Base-by-base conservation (phyloP, 2,888 invertebrate species). In the Muscina levida region DNA sequence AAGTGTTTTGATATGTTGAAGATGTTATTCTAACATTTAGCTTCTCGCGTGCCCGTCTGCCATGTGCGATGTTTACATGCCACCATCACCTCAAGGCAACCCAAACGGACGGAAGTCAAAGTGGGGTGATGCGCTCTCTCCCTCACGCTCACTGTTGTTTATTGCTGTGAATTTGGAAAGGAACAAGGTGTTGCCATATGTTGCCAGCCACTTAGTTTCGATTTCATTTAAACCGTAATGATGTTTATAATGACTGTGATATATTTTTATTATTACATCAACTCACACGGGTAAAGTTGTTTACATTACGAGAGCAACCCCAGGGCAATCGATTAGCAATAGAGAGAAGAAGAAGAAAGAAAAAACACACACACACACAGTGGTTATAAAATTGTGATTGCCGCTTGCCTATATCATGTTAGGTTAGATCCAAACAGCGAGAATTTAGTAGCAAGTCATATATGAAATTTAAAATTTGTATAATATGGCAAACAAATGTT, bases 201-300 rank as follows among this genome's bases (percentile, higher is more conserved):
- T 77, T 83, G 39, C 82, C 78, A 77, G 53, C 39, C 66, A 65
- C 39, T 56, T 77, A 73, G 81, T 76, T 82, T 68, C 62, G 59
- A 72, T 80, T 80, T 71, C 31, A 46, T 65, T 72, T 73, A 11
- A 13, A 37, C 42, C 68, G 13, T 81, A 81, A 81, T 77, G 74
- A 81, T 81, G 74, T 77, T 81, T 75, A 75, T 81, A 77, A 81
- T 81, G 81, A 81, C 81, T 81, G 62, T 68, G 77, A 74, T 77
- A 77, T 81, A 62, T 62, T 62, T 77, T 81, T 72, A 72, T 77
- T 72, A 72, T 76, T 70, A 65, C 67, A 67, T 5, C 37, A 31
- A 31, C n/a, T n/a, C n/a, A n/a, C n/a, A 8, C 31, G 48, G 2
- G 15, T 48, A 5, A 4, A n/a, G 15, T 15, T 48, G 48, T 48